These are phyloP conservation scores for Stichodactyla mertensii DNA, from an alignment of 64 coral and sea anemone genomes.

Conservation along the genomic window DNA sequence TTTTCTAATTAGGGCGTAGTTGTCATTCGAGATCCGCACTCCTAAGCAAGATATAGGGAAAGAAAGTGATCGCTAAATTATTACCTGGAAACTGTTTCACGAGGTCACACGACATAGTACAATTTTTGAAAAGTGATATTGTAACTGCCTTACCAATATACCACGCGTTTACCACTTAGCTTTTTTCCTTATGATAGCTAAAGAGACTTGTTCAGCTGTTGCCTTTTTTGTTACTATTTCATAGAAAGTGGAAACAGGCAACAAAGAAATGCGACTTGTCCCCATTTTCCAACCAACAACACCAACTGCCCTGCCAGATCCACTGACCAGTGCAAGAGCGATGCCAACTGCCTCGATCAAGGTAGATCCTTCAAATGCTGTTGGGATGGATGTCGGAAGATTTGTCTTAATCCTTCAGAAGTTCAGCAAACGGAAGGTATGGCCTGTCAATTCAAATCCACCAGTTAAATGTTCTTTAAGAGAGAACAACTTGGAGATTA, in stretches of 20 bases:
- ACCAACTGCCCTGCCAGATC: constrained; percentile 14
- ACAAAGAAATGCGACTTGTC: not conserved
- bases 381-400: constrained; percentile 58
- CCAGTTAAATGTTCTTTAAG: too few relatives aligned
- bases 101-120: too few relatives aligned
- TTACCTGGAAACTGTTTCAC: too few relatives aligned
- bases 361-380: constrained; percentile 57
- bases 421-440: constrained; percentile 30
- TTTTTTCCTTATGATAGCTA: too few relatives aligned
- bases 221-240: not conserved
- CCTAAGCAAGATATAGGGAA: too few relatives aligned
- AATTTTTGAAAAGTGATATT: too few relatives aligned
- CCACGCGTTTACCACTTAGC: too few relatives aligned
- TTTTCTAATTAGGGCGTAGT: too few relatives aligned
- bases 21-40: too few relatives aligned
- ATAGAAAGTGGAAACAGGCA: not conserved
- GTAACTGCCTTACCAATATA: too few relatives aligned
- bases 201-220: not conserved
- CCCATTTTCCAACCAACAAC: constrained; percentile 5
- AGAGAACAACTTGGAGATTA: too few relatives aligned
- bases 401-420: constrained; percentile 68
- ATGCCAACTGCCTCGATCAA: constrained; percentile 35
- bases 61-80: too few relatives aligned
- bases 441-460: not conserved
- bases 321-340: constrained; percentile 25